These are phyloP conservation scores for Apamea anceps DNA, from an alignment of 2,888 invertebrate genomes.

Conservation along the genomic window DNA sequence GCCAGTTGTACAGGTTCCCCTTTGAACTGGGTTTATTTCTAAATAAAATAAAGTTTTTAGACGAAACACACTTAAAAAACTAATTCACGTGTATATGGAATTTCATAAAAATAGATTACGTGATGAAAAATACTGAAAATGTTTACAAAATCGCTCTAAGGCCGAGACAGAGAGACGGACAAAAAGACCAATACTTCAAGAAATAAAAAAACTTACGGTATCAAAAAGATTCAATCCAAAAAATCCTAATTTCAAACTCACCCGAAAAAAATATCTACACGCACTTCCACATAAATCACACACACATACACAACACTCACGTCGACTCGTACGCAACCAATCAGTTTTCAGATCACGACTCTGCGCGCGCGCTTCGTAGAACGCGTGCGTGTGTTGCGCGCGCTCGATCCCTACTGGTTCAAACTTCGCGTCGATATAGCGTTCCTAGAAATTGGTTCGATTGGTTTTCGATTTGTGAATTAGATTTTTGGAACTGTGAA, in stretches of 20 bases:
- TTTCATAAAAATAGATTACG: neutral
- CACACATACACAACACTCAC: slow-evolving; percentile 69
- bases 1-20: neutral
- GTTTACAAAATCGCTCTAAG: neutral
- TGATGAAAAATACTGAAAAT: neutral
- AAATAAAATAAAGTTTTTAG: neutral
- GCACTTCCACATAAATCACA: slow-evolving; percentile 65
- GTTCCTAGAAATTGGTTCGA: slow-evolving; percentile 64
- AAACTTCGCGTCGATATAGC: slow-evolving; percentile 54
- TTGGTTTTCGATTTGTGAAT: slow-evolving; percentile 52
- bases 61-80: neutral
- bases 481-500: slow-evolving; percentile 14
- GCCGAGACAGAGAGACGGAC: neutral
- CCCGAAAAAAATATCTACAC: slow-evolving; percentile 64
- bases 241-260: slow-evolving; percentile 56
- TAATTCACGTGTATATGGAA: neutral
- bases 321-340: slow-evolving; percentile 64
- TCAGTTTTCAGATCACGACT: slow-evolving; percentile 83
- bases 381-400: slow-evolving; percentile 82
- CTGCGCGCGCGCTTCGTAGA: slow-evolving; percentile 79
- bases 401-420: slow-evolving; percentile 73
- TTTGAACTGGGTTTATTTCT: neutral
- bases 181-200: neutral
- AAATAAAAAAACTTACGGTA: slow-evolving; percentile 48
- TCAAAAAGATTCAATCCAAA: slow-evolving; percentile 46